Conservation (phyloP, 2,888 invertebrate species). For the Callosobruchus maculatus region DNA sequence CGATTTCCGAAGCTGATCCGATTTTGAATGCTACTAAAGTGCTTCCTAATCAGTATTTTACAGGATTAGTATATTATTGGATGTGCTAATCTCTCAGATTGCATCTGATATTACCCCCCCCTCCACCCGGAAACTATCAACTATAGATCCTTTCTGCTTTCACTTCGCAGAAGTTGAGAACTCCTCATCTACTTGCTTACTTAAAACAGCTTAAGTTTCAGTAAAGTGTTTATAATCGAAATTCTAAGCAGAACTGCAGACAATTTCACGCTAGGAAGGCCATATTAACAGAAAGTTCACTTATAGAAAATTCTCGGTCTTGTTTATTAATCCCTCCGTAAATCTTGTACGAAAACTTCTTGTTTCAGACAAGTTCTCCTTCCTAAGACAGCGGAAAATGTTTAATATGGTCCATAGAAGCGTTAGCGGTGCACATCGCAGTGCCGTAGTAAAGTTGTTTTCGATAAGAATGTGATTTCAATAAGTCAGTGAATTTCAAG, state of each 20-base stretch:
- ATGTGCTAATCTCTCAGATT: no score
- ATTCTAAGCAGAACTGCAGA: neutral
- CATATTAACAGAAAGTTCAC: constrained; percentile 6
- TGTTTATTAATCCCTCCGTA: constrained; percentile 16
- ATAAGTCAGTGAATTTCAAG: no score
- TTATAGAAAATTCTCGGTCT: constrained; percentile 17
- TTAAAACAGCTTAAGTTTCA: neutral
- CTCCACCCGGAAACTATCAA: neutral
- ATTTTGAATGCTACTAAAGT: no score
- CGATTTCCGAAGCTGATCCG: no score
- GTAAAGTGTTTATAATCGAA: neutral
- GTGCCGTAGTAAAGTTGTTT: no score
- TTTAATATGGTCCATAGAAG: constrained; percentile 18
- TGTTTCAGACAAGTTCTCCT: constrained; percentile 16
- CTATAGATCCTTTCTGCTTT: neutral
- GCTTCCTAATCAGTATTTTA: no score
- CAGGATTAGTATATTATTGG: no score
- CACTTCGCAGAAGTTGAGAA: neutral
- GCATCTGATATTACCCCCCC: neutral
- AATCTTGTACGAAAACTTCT: constrained; percentile 15
- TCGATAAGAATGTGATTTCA: no score
- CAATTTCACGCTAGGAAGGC: neutral
- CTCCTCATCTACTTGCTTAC: neutral
- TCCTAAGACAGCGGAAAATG: constrained; percentile 15
- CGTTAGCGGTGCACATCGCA: neutral